Conservation (phyloP, 2,113 vertebrate species). For the Girardinichthys multiradiatus region DNA sequence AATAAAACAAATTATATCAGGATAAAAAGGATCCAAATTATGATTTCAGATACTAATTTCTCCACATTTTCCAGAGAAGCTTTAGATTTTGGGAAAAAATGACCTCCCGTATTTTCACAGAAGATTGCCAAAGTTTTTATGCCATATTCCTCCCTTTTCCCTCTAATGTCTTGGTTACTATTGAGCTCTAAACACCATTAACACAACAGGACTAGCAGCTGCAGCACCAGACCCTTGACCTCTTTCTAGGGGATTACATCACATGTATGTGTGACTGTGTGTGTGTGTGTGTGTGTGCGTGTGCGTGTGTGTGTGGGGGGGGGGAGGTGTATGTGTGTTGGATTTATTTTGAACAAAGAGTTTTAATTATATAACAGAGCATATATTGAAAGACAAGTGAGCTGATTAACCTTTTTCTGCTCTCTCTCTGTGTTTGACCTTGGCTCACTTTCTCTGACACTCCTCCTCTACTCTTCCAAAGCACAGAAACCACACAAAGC, state of each 20-base stretch:
- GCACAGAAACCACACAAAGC: conserved; percentile 12
- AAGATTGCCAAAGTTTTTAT: no score
- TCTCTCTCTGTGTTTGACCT: conserved; percentile 12
- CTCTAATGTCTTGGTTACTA: background rate
- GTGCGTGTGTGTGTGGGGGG: background rate
- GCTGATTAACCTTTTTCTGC: conserved; percentile 32
- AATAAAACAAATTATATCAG: no score
- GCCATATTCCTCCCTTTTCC: background rate
- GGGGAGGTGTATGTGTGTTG: background rate
- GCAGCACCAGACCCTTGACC: conserved; percentile 2
- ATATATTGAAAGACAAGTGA: conserved; percentile 20
- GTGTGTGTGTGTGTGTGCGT: background rate
- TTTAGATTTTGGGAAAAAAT: no score
- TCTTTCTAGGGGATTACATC: conserved; percentile 5
- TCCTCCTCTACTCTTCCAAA: background rate
- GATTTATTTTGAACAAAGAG: background rate
- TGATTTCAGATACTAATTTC: no score
- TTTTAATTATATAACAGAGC: background rate
- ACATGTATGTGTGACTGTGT: background rate
- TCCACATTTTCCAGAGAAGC: no score
- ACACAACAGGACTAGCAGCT: background rate
- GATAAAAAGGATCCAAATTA: no score
- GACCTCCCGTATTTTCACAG: no score
- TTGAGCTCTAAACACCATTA: background rate
- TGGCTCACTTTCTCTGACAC: background rate